These are phyloP conservation scores for Agelas oroides DNA, from an alignment of 37 sponge, comb jelly and placozoan species.

Conservation along the genomic window DNA sequence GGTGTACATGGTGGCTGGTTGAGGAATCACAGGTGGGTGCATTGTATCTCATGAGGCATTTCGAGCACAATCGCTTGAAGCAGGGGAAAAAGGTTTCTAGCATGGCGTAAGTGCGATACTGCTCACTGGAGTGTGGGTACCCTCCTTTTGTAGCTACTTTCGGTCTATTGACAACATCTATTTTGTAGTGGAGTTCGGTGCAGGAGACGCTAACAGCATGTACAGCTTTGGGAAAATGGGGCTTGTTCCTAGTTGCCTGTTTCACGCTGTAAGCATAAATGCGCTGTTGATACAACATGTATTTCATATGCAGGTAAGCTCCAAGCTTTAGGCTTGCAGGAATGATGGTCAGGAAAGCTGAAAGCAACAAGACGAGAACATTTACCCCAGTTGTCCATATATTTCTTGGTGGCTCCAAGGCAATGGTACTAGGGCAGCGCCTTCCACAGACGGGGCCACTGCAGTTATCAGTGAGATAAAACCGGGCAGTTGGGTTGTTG, in stretches of 20 bases:
- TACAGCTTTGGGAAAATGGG: conserved; percentile 34
- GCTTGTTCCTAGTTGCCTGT: background rate
- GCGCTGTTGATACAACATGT: conserved; percentile 51
- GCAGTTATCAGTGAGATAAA: conserved; percentile 44
- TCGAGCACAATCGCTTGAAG: conserved; percentile 7
- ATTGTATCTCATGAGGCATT: background rate
- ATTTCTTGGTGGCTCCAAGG: background rate
- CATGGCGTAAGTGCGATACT: background rate
- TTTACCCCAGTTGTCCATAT: conserved; percentile 8
- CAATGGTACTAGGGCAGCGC: conserved; percentile 40
- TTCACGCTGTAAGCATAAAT: conserved; percentile 12
- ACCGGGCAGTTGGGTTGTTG: background rate
- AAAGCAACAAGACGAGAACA: conserved; percentile 15
- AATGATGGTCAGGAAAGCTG: conserved; percentile 29
- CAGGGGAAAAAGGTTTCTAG: conserved; percentile 27
- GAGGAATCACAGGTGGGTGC: background rate
- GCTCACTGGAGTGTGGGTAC: background rate
- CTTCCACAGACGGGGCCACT: conserved; percentile 48
- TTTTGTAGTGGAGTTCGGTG: conserved; percentile 41
- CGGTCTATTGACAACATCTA: background rate
- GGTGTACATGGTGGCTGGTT: background rate
- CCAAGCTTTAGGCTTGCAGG: conserved; percentile 34
- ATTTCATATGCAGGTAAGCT: conserved; percentile 55
- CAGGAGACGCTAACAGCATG: conserved; percentile 57
- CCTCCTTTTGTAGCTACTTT: background rate